These are phyloP conservation scores for Pseudochaenichthys georgianus DNA, from an alignment of 2,797 vertebrate genomes.

Conservation along the genomic window DNA sequence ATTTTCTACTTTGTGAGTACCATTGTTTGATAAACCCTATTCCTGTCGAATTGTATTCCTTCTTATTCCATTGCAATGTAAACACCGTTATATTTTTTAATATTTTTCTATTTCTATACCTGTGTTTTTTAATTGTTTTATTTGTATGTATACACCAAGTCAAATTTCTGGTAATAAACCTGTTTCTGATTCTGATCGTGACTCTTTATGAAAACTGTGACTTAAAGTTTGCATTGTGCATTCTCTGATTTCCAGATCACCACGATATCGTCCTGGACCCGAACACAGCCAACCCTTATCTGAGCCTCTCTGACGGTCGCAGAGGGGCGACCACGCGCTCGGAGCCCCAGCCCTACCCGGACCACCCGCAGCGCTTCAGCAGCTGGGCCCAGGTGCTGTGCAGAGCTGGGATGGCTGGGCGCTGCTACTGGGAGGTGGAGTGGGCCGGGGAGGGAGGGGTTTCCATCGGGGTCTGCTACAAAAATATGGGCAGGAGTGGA, in stretches of 20 bases:
- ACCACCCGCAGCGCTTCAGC: conserved; percentile 80
- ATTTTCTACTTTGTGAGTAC: conserved; percentile 81
- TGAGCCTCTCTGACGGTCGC: conserved; percentile 66
- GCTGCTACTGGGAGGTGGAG: conserved; percentile 86
- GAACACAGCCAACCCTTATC: conserved; percentile 80
- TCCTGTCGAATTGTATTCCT: too few relatives aligned
- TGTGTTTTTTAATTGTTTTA: too few relatives aligned
- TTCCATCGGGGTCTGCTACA: conserved; percentile 81
- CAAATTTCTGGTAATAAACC: too few relatives aligned
- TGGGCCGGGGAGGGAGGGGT: conserved; percentile 77
- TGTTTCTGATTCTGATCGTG: neutral
- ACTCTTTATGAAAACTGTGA: neutral
- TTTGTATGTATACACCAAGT: too few relatives aligned
- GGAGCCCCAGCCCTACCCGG: conserved; percentile 67
- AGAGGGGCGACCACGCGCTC: conserved; percentile 59
- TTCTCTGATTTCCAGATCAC: conserved; percentile 64
- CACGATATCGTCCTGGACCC: conserved; percentile 73
- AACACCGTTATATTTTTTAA: too few relatives aligned
- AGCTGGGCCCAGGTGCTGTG: conserved; percentile 85
- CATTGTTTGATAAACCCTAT: neutral
- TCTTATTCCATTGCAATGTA: too few relatives aligned
- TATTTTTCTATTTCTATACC: too few relatives aligned
- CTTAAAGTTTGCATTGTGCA: neutral
- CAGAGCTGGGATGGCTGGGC: conserved; percentile 72
- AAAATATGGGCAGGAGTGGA: conserved; percentile 70